Evolutionary conservation across 2,888 invertebrate genomes (phyloP), one percentile per base, ranked within the genome.

Genomic region (Drosophila quasianomalipes): DNA sequence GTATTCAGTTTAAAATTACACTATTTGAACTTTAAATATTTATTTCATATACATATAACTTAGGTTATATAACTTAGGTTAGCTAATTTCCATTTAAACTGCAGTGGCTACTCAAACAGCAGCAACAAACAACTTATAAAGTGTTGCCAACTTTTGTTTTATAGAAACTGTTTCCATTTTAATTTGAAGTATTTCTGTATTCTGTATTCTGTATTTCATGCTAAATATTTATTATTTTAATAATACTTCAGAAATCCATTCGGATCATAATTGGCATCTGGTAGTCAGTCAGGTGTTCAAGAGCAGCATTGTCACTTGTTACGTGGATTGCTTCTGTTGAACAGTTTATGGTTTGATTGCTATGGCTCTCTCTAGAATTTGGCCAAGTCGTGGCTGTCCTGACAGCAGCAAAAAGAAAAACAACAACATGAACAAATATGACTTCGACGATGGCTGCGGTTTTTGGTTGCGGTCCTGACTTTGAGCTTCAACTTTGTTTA

Each of bases 321-420:
- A 65, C 57, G 47, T 31, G 54, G 39, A 47, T 57, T 76, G 61
- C 58, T 44, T 41, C 52, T 66, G 70, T 55, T 71, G 58, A 58
- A 47, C 69, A 49, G 69, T 58, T 72, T 72, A 74, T 33, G 33
- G 76, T 51, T 70, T 58, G 54, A 65, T 74, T 73, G 72, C 53
- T 70, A 54, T 54, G 72, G 67, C 70, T 67, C 62, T 74, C 67
- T 54, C 80, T 75, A 69, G 69, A 51, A 62, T 74, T 75, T 75
- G 63, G 41, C 63, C 55, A n/a, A 57, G 49, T 71, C 10, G 44
- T 66, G 16, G 44, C 33, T 60, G 35, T 58, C 30, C 44, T 47
- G 52, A 57, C n/a, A 62, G 52, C 16, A 41, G 19, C 19, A 64
- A 44, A 59, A 59, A 54, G 33, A 49, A 26, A 47, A 41, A 26